Base-by-base conservation (phyloP, 2,888 invertebrate species). In the Rhimphoctona megacephalus region DNA sequence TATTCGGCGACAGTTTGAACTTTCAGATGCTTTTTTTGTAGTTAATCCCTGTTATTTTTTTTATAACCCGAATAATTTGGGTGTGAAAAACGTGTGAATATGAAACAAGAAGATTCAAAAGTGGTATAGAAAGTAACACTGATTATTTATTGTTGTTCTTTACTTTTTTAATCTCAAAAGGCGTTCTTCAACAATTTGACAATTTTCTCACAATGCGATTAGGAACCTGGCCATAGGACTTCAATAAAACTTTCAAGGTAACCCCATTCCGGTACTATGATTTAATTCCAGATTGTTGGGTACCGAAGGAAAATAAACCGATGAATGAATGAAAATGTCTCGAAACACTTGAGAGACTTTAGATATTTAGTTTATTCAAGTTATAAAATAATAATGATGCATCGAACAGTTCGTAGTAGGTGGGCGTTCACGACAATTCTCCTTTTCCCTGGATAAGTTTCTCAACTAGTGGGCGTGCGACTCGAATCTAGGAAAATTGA, bases 371-470 rank as follows among this genome's bases (percentile, higher is more conserved):
- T 22, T 61, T 61, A 33, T 22, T 57, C 6, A 46, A 33, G 70
- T 49, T 43, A 66, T 46, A 66, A 66, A 46, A 30, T 46, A 77
- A 77, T 74, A 43, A 46, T 70, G 39, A n/a, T 14, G 33, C 57
- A 69, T 78, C 72, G 74, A 74, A 67, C 66, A 22, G 73, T 82
- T 57, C 69, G 14, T 69, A 74, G 77, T 52, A 33, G 61, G 61
- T 78, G 81, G 78, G 78, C 69, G 81, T 74, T 25, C 70, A 11
- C 77, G 70, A 25, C 72, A 61, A 70, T 33, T 66, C 39, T 57
- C 52, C 43, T 52, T 61, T 49, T 67, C 43, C 73, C 14, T 49
- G 43, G 33, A 69, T 33, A 67, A 49, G 46, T 54, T 74, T 79
- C 52, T 36, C 39, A 74, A 78, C 54, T 54, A n/a, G 36, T 74